Percentiles rank a stretch among this genome's conserved stretches.
phyloP scores from a whole-genome alignment of 2,113 vertebrate species.

The Corvus hawaiiensis region DNA sequence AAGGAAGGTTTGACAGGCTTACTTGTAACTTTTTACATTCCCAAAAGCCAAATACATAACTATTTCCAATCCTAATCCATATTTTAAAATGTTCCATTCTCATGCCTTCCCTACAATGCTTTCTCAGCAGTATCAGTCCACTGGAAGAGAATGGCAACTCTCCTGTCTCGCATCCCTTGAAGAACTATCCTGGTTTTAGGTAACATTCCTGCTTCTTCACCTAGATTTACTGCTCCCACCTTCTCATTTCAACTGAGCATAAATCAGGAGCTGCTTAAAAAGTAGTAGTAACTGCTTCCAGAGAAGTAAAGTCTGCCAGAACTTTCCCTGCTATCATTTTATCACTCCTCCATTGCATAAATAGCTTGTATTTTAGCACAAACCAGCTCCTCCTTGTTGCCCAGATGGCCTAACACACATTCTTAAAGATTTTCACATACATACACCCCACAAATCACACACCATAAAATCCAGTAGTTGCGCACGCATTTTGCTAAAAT shows the following conservation, averaged over 20 bases:
- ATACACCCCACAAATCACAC: constrained; percentile 9
- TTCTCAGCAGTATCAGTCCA: neutral
- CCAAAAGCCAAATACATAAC: neutral
- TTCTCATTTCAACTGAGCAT: neutral
- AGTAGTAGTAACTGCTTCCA: neutral
- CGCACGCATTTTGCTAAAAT: neutral
- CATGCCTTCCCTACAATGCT: neutral
- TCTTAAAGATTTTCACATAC: neutral
- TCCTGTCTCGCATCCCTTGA: fast-evolving
- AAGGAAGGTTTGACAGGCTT: neutral
- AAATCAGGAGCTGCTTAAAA: neutral
- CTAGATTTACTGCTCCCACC: neutral
- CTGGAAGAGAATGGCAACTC: neutral
- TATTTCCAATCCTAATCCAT: neutral
- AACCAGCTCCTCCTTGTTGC: neutral
- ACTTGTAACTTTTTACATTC: neutral
- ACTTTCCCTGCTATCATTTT: constrained; percentile 12
- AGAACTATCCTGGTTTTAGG: neutral
- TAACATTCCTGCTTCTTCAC: neutral
- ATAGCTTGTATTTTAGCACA: neutral
- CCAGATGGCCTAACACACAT: neutral
- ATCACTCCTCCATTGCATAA: neutral
- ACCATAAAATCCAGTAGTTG: neutral
- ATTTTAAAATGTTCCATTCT: neutral
- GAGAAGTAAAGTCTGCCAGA: neutral